A percentile compares a stretch with the other conserved stretches of the same genome.
These are phyloP conservation scores for Coptodon rendalli DNA, from an alignment of 2,113 vertebrate genomes.

Conservation along the genomic window DNA sequence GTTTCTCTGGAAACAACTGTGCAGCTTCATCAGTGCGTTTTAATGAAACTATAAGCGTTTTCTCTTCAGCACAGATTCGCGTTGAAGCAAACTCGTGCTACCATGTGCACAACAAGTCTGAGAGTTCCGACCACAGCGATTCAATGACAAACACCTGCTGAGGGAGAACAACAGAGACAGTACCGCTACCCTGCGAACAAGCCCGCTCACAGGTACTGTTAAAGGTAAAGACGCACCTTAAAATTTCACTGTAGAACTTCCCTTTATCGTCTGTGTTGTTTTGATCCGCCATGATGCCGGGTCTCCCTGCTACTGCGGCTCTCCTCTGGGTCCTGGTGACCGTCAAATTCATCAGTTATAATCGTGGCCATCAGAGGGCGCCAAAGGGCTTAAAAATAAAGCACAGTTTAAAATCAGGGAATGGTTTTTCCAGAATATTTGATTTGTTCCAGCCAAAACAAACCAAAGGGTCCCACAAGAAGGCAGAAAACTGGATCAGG, in stretches of 20 bases:
- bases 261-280: neutral
- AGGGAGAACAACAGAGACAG: accelerated
- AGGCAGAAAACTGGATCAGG: neutral
- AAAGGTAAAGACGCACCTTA: slow-evolving; percentile 33
- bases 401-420: neutral
- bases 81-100: neutral
- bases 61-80: neutral
- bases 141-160: accelerated
- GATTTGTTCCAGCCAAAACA: neutral
- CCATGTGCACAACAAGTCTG: neutral
- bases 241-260: slow-evolving; percentile 44
- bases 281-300: slow-evolving; percentile 59
- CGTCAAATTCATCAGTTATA: accelerated
- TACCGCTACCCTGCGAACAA: accelerated
- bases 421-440: neutral
- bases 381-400: neutral
- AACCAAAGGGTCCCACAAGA: neutral
- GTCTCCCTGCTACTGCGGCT: too few relatives aligned
- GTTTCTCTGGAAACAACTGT: neutral
- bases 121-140: neutral
- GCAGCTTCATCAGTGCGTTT: accelerated
- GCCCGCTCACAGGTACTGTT: accelerated
- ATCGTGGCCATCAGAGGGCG: neutral
- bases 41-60: neutral
- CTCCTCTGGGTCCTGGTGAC: slow-evolving; percentile 30